Base-by-base conservation (phyloP, 92 coral and sea anemone genomes). In the Actinostola sp. region DNA sequence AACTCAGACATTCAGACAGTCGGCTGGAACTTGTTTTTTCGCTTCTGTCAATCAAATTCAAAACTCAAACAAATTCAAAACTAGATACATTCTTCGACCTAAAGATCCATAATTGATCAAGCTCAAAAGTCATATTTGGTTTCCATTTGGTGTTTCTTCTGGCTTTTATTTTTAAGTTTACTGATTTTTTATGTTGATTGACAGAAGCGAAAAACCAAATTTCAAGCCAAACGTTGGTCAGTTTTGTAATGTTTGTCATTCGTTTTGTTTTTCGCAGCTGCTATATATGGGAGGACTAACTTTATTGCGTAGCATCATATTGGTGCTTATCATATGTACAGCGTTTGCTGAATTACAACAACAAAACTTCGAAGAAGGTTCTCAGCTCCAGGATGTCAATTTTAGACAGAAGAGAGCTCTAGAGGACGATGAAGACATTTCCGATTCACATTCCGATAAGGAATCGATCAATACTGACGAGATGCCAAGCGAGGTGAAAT, bases 241-340 rank as follows among this genome's bases (percentile, higher is more conserved):
- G n/a, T n/a, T n/a, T n/a, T n/a, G n/a, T n/a, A n/a, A n/a, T n/a
- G n/a, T n/a, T n/a, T n/a, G n/a, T n/a, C n/a, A n/a, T n/a, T n/a
- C n/a, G n/a, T n/a, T n/a, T 20, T 30, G 33, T 24, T 27, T 42
- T 56, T 39, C 23, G 15, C 24, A 6, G 3, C 62, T 61, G 79
- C 16, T 61, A 44, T 20, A n/a, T 11, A 73, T 73, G 79, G 51
- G 69, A 62, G 58, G 68, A 48, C 67, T 59, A 27, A 56, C 49
- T 17, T 24, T 52, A 56, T 59, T 73, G 32, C 70, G 79, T 44
- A 28, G 79, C 79, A 73, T 73, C 79, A 73, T 73, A 73, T 73
- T 73, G 79, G 43, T 73, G 79, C 79, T 73, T 60, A 24, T 73
- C 0, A 62, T 73, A 48, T 58, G 70, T 61, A 73, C 79, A 73